phyloP scores from a whole-genome alignment of 2,797 vertebrate species.

The Channallabes apus region DNA sequence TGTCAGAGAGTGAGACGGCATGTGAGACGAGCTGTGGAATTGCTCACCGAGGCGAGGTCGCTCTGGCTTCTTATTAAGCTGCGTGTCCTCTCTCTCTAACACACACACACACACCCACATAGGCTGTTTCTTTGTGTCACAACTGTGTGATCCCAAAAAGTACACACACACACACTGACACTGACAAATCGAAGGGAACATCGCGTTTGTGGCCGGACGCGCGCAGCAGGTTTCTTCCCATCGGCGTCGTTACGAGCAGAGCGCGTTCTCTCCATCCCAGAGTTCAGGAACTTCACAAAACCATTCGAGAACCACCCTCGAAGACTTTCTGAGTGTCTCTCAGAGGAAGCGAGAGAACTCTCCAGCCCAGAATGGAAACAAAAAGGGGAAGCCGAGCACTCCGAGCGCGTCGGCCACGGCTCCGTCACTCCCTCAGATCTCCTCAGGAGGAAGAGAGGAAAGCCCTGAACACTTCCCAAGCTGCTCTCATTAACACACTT shows the following conservation, averaged over 20 bases:
- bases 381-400: constrained; percentile 41
- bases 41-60: constrained; percentile 72
- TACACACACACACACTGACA: background rate
- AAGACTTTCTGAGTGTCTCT: background rate
- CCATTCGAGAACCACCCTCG: background rate
- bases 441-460: constrained; percentile 50
- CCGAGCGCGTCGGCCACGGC: constrained; percentile 11
- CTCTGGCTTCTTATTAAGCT: constrained; percentile 57
- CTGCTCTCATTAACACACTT: constrained; percentile 29
- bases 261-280: background rate
- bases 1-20: constrained; percentile 53
- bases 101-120: background rate
- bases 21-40: constrained; percentile 62
- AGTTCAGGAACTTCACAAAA: background rate
- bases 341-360: constrained; percentile 29
- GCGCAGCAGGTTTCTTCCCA: background rate
- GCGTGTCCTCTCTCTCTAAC: background rate
- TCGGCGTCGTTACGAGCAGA: constrained; percentile 1
- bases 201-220: background rate
- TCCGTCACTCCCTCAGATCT: constrained; percentile 33
- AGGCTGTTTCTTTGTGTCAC: background rate
- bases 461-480: constrained; percentile 40
- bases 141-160: background rate
- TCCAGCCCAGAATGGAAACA: constrained; percentile 30
- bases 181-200: background rate